Evolutionary conservation across 1,140 invertebrate species (phyloP), one percentile per base, ranked within the genome.

Genomic region (Megathymus violae): DNA sequence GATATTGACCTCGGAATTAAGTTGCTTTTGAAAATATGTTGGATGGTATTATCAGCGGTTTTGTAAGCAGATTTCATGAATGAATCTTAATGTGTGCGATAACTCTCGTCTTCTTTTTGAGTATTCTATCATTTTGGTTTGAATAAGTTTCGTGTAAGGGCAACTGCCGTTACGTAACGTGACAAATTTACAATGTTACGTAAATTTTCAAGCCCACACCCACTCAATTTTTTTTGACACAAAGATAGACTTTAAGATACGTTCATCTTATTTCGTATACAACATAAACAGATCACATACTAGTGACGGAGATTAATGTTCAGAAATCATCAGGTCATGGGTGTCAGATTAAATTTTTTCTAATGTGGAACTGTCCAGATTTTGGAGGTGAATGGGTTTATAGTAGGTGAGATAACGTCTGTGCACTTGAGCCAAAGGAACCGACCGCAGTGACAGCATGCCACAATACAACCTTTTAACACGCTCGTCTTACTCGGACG

Each of bases 381-480:
- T 62, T 51, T 67, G 62, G 62, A 64, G 52, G 67, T 59, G 69
- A 71, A 60, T 67, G 72, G 68, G 68, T 79, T 81, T 74, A n/a
- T n/a, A n/a, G 78, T 81, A 74, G 56, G 71, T 65, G 76, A 72
- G 83, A 83, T 84, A 78, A 75, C 73, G 79, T 85, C 78, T 68
- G 68, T 62, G 67, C 70, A 59, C 56, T 50, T n/a, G n/a, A 48
- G 61, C 52, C 77, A 85, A 86, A 85, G 87, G 76, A 65, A 78
- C 82, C 82, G 82, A 72, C 68, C 51, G 43, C 76, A 85, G 81
- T 81, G 83, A 86, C 82, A 84, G 79, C 69, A 64, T n/a, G n/a
- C 69, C 72, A 89, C 80, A 89, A 87, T 83, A 76, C 80, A 74
- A 72, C 80, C 81, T 81, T 88, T 88, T 88, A 87, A 86, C 81